These are phyloP conservation scores for Phaenicophaeus curvirostris DNA, from an alignment of 2,797 vertebrate genomes.

Conservation along the genomic window DNA sequence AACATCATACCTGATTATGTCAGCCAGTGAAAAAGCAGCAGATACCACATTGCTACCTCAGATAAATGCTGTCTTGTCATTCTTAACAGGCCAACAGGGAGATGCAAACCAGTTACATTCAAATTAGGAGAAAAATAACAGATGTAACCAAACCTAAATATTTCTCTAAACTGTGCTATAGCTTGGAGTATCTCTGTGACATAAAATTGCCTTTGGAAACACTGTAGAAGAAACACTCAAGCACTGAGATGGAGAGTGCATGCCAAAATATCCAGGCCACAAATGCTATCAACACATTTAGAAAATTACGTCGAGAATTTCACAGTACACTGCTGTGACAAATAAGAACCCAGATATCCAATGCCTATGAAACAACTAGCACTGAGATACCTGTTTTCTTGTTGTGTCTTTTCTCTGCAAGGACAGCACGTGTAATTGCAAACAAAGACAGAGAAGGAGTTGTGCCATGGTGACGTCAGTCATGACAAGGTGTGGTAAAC, in stretches of 20 bases:
- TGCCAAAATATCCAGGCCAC: fast-evolving
- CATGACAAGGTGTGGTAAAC: not conserved
- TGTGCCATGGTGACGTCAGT: not conserved
- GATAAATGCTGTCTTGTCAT: not conserved
- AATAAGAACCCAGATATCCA: not conserved
- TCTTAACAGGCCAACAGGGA: not conserved
- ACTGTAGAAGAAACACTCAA: not conserved
- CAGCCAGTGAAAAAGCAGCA: not conserved
- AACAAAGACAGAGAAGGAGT: not conserved
- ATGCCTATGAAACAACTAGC: not conserved
- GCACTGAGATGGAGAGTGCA: not conserved
- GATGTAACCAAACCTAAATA: not conserved
- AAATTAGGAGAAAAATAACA: not conserved
- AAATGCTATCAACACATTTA: not conserved
- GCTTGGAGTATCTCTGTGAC: not conserved
- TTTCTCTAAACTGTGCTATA: not conserved
- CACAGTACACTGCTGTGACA: not conserved
- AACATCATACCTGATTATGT: not conserved
- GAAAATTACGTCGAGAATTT: not conserved
- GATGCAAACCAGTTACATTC: not conserved
- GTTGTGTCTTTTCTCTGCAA: not conserved
- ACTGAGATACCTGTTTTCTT: not conserved
- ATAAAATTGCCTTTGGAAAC: not conserved
- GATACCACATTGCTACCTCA: not conserved
- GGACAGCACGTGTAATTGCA: not conserved